Evolutionary conservation across 2,888 invertebrate species (phyloP), one percentile per base, ranked within the genome.

Genomic region (Plusia festucae): DNA sequence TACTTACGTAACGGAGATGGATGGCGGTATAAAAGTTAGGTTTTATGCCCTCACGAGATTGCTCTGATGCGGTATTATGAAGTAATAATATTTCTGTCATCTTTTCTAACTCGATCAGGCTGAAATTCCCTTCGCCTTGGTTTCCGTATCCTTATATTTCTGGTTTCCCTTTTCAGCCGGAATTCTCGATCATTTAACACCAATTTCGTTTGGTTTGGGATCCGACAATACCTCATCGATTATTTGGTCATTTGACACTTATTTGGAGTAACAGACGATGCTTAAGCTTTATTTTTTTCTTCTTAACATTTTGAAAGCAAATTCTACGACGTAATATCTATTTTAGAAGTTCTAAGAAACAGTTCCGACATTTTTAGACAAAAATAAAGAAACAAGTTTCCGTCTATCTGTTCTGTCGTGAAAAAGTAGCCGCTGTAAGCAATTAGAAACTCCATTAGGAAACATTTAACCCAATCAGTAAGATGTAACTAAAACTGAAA

Each of bases 1-100:
- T 57, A 73, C 55, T 77, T 56, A 68, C 27, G 59, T 53, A 73
- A 65, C 44, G 65, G 62, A 57, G 73, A 77, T 68, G 65, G 68
- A 70, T 71, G 53, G 20, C 51, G 32, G 15, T 27, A 55, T 65
- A 62, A 57, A 67, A 69, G 65, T 56, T 60, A 57, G 49, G 56
- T 51, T 73, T 62, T 57, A 67, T 67, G 44, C 30, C 16, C 34
- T 53, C 44, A 27, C 20, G 18, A 34, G 8, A n/a, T 53, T 46
- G 11, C 44, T 15, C 20, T 34, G 30, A 24, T 52, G 13, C 22
- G 44, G 52, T 51, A 40, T 49, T 49, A 49, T 49, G 27, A 27
- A 32, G 27, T 49, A 40, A 24, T 32, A 22, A 20, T 40, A 49
- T 24, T 3, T 27, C 11, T 18, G 27, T 15, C 20, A 8, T 1